Base-by-base conservation (phyloP, 2,888 invertebrate genomes). In the Odiellus spinosus region DNA sequence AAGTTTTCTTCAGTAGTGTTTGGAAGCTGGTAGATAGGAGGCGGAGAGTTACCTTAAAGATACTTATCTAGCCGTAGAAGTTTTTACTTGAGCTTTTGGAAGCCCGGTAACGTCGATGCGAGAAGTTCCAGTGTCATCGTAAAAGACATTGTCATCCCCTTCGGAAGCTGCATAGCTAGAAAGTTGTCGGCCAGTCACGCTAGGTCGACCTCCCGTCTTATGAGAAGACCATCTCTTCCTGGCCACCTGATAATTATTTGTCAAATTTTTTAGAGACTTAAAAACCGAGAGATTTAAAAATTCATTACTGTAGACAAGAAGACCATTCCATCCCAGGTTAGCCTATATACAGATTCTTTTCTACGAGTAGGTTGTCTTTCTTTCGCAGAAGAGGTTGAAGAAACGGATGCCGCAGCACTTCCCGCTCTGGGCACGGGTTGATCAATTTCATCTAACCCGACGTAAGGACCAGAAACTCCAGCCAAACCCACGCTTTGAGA, bases 251-350 rank as follows among this genome's bases (percentile, higher is more conserved):
- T 43, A 47, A 42, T 33, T 14, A 21, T 34, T n/a, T n/a, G n/a
- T n/a, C n/a, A n/a, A n/a, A n/a, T n/a, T n/a, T n/a, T n/a, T n/a
- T n/a, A n/a, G n/a, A n/a, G n/a, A n/a, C n/a, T n/a, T n/a, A n/a
- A n/a, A n/a, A n/a, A n/a, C 26, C 5, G 8, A 26, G 26, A 26
- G 26, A 4, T 26, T 6, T 26, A 26, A 26, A 26, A 8, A 26
- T 26, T 8, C 26, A 59, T 76, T 63, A 84, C 84, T 67, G 78
- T 77, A 59, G 81, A 78, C 63, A 83, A 78, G 67, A 80, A 80
- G 59, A 80, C 77, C 47, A 84, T 70, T 52, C 83, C 83, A 58
- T 78, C 78, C 65, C 80, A 75, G 19, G 84, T 82, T 75, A 85
- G 81, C 60, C 80, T 72, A 36, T 82, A 80, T 32, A 85, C 85